Conservation (phyloP, 2,113 vertebrate species). For the Galemys pyrenaicus region DNA sequence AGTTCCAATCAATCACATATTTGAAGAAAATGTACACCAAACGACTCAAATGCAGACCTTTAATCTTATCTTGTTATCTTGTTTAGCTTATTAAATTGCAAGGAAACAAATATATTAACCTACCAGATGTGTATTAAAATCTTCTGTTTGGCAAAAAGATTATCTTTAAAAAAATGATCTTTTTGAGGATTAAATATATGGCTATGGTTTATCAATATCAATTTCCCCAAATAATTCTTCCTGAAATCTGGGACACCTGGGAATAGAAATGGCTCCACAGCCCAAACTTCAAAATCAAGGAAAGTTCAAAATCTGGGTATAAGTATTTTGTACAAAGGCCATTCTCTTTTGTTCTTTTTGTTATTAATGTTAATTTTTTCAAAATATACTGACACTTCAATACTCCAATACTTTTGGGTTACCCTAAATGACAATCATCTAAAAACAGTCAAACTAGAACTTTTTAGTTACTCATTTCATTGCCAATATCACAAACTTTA, state of each 20-base stretch:
- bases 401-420: not conserved
- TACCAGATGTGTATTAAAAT: not conserved
- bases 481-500: not conserved
- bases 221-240: not conserved
- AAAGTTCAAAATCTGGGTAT: not conserved
- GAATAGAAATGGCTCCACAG: not conserved
- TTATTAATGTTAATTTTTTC: not conserved
- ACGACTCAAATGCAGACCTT: not conserved
- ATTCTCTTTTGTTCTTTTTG: not conserved
- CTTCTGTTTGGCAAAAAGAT: not conserved
- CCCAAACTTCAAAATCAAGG: not conserved
- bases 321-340: not conserved
- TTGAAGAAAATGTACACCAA: not conserved
- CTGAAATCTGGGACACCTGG: not conserved
- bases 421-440: not conserved
- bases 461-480: not conserved
- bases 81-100: not conserved
- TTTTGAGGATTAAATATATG: not conserved
- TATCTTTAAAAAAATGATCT: too few relatives aligned
- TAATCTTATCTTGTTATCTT: too few relatives aligned
- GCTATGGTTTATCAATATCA: not conserved
- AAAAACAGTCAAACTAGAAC: not conserved
- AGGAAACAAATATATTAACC: not conserved
- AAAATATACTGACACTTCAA: not conserved
- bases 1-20: not conserved